Evolutionary conservation across 1,140 invertebrate species (phyloP), one percentile per base, ranked within the genome.

Genomic region (Capitella teleta): DNA sequence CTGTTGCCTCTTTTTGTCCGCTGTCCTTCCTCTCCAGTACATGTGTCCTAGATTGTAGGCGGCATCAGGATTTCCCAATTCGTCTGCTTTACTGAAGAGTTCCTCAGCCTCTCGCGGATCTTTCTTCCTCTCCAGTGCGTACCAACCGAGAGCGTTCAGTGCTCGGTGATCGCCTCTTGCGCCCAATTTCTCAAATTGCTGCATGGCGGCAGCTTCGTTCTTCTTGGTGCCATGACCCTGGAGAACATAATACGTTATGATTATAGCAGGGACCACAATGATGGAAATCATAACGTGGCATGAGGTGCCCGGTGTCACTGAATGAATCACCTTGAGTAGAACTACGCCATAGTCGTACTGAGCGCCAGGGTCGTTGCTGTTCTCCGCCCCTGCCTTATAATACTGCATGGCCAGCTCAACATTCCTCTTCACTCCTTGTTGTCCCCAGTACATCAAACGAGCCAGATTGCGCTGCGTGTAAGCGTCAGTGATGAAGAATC

Each of bases 291-390:
- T n/a, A n/a, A n/a, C n/a, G n/a, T n/a, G n/a, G n/a, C n/a, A n/a
- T n/a, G n/a, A n/a, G n/a, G n/a, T n/a, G n/a, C n/a, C n/a, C n/a
- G n/a, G n/a, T n/a, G n/a, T n/a, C n/a, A n/a, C n/a, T n/a, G n/a
- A n/a, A n/a, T n/a, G n/a, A n/a, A 55, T 48, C 45, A 63, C 64
- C 57, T 55, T 61, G 12, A 63, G 41, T n/a, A 63, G 46, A 28
- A 66, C 48, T 19, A 68, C 54, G 18, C 62, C 66, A 36, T 67
- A 64, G 46, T 65, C 63, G 53, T 61, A 64, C 53, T 63, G 57
- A 21, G 61, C 58, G 6, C 51, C 48, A 4, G 59, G 43, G 48
- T 66, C 57, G 3, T 58, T 47, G 16, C 50, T 30, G n/a, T n/a
- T n/a, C 42, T 61, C 54, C 1, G 64, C 63, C 5, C 59, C 61